phyloP scores from a whole-genome alignment of 2,113 vertebrate species.

The Hydropotes inermis region DNA sequence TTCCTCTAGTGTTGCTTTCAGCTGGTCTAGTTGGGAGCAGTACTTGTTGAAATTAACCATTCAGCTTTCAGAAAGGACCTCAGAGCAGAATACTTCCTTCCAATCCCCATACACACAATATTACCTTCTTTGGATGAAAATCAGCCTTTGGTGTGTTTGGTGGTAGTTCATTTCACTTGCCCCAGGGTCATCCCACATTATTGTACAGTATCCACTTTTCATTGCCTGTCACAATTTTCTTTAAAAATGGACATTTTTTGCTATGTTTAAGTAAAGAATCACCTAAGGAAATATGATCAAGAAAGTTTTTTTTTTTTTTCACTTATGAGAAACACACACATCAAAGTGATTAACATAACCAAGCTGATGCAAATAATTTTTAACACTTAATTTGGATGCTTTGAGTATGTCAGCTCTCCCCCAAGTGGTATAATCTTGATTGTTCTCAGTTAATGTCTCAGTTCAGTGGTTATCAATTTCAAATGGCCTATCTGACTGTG shows the following conservation, averaged over 20 bases:
- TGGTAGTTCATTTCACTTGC: background rate
- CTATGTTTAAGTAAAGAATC: background rate
- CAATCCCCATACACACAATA: background rate
- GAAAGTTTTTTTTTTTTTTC: background rate
- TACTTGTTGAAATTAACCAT: background rate
- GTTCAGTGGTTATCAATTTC: background rate
- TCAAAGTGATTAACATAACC: background rate
- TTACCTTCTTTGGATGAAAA: background rate
- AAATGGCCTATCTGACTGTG: background rate
- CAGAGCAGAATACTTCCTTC: background rate
- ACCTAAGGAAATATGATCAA: background rate
- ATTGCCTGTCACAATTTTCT: background rate
- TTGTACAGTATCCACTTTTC: background rate
- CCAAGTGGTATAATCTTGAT: background rate
- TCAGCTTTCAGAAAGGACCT: background rate
- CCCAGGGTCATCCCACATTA: background rate
- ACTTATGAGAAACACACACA: background rate
- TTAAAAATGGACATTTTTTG: background rate
- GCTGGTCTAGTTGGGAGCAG: background rate
- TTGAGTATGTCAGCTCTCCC: background rate
- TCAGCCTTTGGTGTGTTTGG: background rate
- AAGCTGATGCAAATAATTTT: background rate
- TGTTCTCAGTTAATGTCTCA: background rate
- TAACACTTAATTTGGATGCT: background rate
- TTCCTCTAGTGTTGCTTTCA: background rate